Evolutionary conservation across 2,113 vertebrate genomes (phyloP), one percentile per base, ranked within the genome.

Genomic region (Scomber scombrus): DNA sequence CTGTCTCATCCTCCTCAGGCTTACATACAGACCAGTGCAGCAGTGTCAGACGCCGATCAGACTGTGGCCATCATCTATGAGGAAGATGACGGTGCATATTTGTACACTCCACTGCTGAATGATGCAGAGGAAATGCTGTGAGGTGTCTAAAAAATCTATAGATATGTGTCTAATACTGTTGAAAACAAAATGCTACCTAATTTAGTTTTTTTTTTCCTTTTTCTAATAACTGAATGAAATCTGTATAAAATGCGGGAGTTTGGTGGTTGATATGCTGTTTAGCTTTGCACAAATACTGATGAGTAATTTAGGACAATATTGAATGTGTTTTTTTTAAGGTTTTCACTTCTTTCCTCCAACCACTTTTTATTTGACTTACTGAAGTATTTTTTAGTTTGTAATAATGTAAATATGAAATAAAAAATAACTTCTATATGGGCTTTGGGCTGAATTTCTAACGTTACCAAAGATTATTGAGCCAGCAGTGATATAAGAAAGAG

Each of bases 21-120:
- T 0, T 94, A 89, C 50, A 15, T 94, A 0, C 93, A 95, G 87
- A 91, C 85, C 0, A 88, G 70, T 4, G 66, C 85, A 0, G 71
- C 84, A 0, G 58, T 85, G 21, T 68, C 93, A 0, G 91, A 94
- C 0, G 76, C 64, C 0, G 75, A 89, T 0, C 78, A 91, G 16
- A 90, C 94, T 0, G 93, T 96, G 47, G 84, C 95, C 43, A 94
- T 96, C 74, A 92, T 95, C 87, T 96, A 94, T 12, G 93, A 91
- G 52, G 92, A 94, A 9, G 92, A 92, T 21, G 86, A 91, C 4
- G 88, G 79, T 1, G 86, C 93, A 0, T 87, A 92, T 78, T 54
- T 95, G 11, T 95, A 93, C 0, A 55, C 92, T 0, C 82, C 89
- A 14, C 81, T 92, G 9, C 81, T 92, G 9, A 79, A 78, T 0